These are phyloP conservation scores for Mobula hypostoma DNA, from an alignment of 2,113 vertebrate genomes.

Conservation along the genomic window DNA sequence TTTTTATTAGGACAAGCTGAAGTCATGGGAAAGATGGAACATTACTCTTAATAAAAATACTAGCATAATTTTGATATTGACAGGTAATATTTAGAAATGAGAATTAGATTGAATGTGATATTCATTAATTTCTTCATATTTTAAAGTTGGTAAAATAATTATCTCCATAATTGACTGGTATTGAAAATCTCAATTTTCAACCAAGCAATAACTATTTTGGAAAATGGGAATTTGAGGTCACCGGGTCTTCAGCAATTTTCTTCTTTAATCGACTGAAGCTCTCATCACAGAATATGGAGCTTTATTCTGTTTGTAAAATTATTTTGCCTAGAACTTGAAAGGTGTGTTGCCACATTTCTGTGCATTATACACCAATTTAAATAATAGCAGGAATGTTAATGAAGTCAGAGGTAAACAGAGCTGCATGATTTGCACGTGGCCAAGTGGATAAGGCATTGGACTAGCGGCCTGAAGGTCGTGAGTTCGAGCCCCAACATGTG, in stretches of 20 bases:
- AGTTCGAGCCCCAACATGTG: too few species aligned
- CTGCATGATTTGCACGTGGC: too few species aligned
- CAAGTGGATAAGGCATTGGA: too few species aligned
- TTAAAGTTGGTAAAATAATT: conserved; percentile 7
- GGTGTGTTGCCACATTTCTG: too few species aligned
- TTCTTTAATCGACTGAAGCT: not conserved
- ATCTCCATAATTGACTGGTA: not conserved
- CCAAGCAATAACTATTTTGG: not conserved
- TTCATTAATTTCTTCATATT: not conserved
- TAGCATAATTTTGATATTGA: not conserved
- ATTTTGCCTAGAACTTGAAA: too few species aligned
- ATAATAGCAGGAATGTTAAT: too few species aligned
- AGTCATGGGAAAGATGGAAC: not conserved
- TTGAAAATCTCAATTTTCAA: not conserved
- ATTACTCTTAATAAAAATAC: not conserved
- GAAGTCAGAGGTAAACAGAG: too few species aligned
- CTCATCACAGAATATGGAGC: not conserved
- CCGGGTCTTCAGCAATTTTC: not conserved
- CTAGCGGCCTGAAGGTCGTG: too few species aligned
- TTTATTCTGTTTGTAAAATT: not conserved
- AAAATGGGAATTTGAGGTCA: not conserved
- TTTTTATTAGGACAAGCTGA: not conserved
- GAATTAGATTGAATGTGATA: not conserved
- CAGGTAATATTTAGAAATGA: not conserved
- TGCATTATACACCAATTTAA: too few species aligned